Conservation (phyloP, 1,140 invertebrate genomes). For the Armadillidium nasatum region DNA sequence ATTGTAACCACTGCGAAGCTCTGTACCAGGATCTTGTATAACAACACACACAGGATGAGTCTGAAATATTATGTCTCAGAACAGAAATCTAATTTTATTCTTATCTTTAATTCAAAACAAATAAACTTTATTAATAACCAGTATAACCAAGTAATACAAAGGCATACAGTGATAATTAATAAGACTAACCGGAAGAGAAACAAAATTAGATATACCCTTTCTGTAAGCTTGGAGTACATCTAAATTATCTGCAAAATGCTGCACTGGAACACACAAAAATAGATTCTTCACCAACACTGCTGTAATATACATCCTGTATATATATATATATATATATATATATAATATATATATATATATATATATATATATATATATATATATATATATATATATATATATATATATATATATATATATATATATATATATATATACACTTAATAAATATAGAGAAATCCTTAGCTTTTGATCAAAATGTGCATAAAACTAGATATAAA, state of each 20-base stretch:
- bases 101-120: too few relatives aligned
- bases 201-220: neutral
- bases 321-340: too few relatives aligned
- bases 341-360: neutral
- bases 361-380: neutral
- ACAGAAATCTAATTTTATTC: too few relatives aligned
- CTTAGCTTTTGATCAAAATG: too few relatives aligned
- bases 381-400: neutral
- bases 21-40: neutral
- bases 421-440: neutral
- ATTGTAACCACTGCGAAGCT: neutral
- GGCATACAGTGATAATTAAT: too few relatives aligned
- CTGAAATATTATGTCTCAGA: neutral
- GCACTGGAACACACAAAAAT: neutral
- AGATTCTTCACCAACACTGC: neutral
- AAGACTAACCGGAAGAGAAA: neutral
- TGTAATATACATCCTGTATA: neutral
- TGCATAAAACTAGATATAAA: too few relatives aligned
- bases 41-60: slow-evolving; percentile 2
- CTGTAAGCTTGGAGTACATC: neutral
- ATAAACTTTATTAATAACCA: too few relatives aligned
- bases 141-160: too few relatives aligned
- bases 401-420: neutral
- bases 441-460: too few relatives aligned
- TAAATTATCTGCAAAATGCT: neutral